phyloP scores from a whole-genome alignment of 2,888 invertebrate species.

The Hypercompe scribonia region DNA sequence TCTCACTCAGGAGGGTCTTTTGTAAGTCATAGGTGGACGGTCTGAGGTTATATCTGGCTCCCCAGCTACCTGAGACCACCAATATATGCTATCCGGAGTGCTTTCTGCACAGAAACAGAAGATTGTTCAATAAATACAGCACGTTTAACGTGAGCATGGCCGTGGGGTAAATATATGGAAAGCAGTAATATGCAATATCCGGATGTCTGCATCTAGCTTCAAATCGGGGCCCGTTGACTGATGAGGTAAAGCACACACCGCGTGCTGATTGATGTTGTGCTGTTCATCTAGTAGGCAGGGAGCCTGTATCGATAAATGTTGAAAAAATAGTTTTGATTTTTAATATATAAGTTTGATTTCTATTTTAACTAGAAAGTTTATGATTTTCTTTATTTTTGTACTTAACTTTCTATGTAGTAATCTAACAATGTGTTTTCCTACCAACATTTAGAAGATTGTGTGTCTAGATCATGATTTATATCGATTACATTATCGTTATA shows the following conservation, averaged over 20 bases:
- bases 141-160: no score
- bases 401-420: neutral
- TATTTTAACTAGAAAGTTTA: neutral
- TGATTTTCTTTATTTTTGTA: no score
- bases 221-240: conserved; percentile 58
- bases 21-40: no score
- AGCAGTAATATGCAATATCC: conserved; percentile 21
- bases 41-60: no score
- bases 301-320: conserved; percentile 18
- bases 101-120: no score
- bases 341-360: neutral
- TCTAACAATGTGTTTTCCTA: neutral
- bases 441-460: neutral
- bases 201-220: conserved; percentile 38
- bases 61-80: no score
- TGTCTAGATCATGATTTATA: no score
- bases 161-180: neutral
- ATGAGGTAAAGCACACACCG: conserved; percentile 55
- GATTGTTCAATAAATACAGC: no score
- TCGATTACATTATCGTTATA: no score
- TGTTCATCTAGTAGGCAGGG: conserved; percentile 25
- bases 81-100: no score
- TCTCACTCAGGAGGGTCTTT: no score
- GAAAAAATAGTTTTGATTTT: neutral
- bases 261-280: conserved; percentile 56